phyloP scores from a whole-genome alignment of 1,140 invertebrate species.

The Pomacea maculata region DNA sequence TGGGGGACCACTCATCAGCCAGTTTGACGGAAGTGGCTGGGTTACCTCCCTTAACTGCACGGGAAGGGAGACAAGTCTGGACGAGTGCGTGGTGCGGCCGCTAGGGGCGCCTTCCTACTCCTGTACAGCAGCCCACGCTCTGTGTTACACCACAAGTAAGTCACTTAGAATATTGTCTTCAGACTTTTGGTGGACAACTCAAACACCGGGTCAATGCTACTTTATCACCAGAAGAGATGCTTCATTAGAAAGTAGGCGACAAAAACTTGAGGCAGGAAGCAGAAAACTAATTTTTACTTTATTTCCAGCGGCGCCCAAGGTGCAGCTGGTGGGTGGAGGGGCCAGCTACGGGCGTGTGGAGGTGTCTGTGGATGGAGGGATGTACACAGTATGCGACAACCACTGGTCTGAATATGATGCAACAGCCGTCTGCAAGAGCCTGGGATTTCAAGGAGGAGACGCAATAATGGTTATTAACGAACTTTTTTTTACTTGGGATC shows the following conservation, averaged over 20 bases:
- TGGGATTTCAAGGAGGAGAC: too few species aligned
- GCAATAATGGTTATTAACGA: too few species aligned
- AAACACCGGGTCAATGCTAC: too few species aligned
- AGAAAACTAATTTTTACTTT: background rate
- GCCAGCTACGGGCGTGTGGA: slow-evolving; percentile 48
- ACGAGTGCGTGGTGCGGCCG: slow-evolving; percentile 37
- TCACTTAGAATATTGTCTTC: too few species aligned
- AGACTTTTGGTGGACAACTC: too few species aligned
- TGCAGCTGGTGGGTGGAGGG: slow-evolving; percentile 38
- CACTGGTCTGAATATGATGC: slow-evolving; percentile 46
- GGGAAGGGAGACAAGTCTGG: slow-evolving; percentile 38
- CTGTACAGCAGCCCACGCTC: slow-evolving; percentile 43
- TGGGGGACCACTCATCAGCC: too few species aligned
- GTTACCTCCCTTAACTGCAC: slow-evolving; percentile 72
- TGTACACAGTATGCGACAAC: slow-evolving; percentile 50
- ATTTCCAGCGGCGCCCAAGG: slow-evolving; percentile 25
- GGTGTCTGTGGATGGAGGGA: slow-evolving; percentile 40
- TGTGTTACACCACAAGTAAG: slow-evolving; percentile 42
- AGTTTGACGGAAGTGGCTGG: slow-evolving; percentile 61
- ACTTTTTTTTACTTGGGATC: too few species aligned
- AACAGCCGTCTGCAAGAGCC: slow-evolving; percentile 30
- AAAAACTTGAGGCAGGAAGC: too few species aligned
- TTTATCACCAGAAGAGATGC: too few species aligned
- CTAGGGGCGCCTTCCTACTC: slow-evolving; percentile 43
- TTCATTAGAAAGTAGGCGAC: too few species aligned